Base-by-base conservation (phyloP, 2,888 invertebrate species). In the Cremastinae sp. region DNA sequence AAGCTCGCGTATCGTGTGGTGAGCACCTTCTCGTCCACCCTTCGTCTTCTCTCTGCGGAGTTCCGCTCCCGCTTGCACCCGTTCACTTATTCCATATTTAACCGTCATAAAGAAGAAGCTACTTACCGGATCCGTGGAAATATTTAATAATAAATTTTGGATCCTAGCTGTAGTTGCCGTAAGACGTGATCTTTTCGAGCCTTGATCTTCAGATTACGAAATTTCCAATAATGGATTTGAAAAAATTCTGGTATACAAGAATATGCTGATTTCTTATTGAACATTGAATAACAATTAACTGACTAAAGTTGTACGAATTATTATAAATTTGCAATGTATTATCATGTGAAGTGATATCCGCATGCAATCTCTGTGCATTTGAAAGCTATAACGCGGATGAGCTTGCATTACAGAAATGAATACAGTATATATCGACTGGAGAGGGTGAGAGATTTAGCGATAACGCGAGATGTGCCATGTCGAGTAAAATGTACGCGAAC, bases 41-140 rank as follows among this genome's bases (percentile, higher is more conserved):
- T 49, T 14, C 47, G 39, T 55, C 58, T 0, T 18, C 3, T n/a
- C 10, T 16, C 35, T 39, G 14, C 39, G 20, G 51, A 14, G 2
- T 4, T 18, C 58, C 39, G 20, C 65, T 80, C 18, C 53, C 28
- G 8, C 65, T 79, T 78, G 78, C 80, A 68, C 80, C 78, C 84
- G 86, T 88, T 87, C 88, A 88, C 89, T 89, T 89, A 89, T 88
- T 89, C 89, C 88, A 89, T 88, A 89, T 89, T 89, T 88, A 88
- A 87, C 86, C 88, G 84, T 84, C 88, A 81, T 89, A 89, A 89
- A 89, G 87, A 88, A 88, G 83, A 79, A 86, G 84, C 87, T 88
- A 88, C 87, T 88, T 86, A 86, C 86, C 82, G 83, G 85, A 83
- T 83, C 84, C 83, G 82, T 80, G 83, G 83, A 79, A 82, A 86